Base-by-base conservation (phyloP, 2,888 invertebrate genomes). In the Ommatoiulus sabulosus region DNA sequence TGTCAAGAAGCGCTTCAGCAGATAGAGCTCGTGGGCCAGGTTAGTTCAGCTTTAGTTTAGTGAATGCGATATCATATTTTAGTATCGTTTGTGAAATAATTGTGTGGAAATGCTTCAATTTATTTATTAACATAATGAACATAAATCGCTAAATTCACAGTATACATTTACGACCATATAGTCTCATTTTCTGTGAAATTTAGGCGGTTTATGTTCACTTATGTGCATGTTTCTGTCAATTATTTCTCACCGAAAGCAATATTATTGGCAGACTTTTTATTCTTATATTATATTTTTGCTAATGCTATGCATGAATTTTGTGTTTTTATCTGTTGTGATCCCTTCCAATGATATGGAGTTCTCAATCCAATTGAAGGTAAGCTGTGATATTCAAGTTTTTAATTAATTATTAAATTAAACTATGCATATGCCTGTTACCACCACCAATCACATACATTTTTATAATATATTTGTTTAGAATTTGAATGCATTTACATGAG, bases 1-100 rank as follows among this genome's bases (percentile, higher is more conserved):
- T 57, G 44, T 90, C 90, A 44, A 86, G 90, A 24, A 90, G 90
- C 88, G 90, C 90, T 72, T 90, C 90, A 17, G 89, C 90, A 17
- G 91, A 91, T 89, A 89, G 91, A 17, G 89, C 90, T 12, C 88
- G 88, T 24, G 88, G 84, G 57, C 20, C 87, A 35, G 80, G 80
- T 80, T 80, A 80, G 80, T 43, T 3, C 35, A 1, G 35, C 15
- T 43, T 35, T 7, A 43, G 35, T 35, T 80, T 15, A 4, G 80
- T 80, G 80, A 80, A 80, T 80, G 80, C 1, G 4, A 35, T 7
- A 0, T 24, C 35, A 35, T 24, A 80, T 43, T 80, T 80, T 8
- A 80, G 80, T 80, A 43, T 80, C 35, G 80, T 80, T 80, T 80
- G 80, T 80, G 80, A 80, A 80, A 80, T 80, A 80, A 35, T 80